phyloP scores from a whole-genome alignment of 2,113 vertebrate genomes.

The Lepus americanus region DNA sequence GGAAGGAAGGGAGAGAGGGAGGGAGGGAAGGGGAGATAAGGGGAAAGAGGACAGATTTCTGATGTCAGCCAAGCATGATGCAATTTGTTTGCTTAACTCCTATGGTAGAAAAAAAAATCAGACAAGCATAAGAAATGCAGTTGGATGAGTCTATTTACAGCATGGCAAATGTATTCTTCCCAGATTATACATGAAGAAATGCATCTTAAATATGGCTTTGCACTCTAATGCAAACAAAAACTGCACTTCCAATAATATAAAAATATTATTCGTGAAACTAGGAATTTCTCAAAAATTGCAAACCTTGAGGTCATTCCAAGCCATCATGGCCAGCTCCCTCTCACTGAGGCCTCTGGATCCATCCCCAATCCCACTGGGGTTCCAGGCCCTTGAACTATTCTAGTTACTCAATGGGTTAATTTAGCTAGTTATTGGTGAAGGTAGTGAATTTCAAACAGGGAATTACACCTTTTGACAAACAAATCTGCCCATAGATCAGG shows the following conservation, averaged over 20 bases:
- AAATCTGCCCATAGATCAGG: background rate
- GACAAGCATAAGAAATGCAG: background rate
- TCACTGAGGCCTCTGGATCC: background rate
- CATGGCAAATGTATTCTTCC: background rate
- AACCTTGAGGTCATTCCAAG: background rate
- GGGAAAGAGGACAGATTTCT: background rate
- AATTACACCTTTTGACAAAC: background rate
- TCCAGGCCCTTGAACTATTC: too few relatives aligned
- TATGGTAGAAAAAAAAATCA: background rate
- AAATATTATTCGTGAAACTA: background rate
- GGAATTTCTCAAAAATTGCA: slow-evolving; percentile 7
- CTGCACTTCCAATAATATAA: background rate
- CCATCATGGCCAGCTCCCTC: background rate
- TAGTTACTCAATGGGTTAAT: background rate
- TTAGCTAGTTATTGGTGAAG: background rate
- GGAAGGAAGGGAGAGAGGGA: too few relatives aligned
- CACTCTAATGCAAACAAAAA: background rate
- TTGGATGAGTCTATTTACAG: background rate
- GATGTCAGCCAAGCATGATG: background rate
- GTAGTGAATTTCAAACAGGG: background rate
- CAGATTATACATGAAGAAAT: background rate
- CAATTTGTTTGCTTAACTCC: background rate
- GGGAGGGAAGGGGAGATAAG: too few relatives aligned
- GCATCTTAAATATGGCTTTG: background rate
- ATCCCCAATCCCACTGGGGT: background rate